Percentiles rank a stretch among this genome's conserved stretches.
Conservation (phyloP, 2,113 vertebrate genomes). For the Tragelaphus strepsiceros region DNA sequence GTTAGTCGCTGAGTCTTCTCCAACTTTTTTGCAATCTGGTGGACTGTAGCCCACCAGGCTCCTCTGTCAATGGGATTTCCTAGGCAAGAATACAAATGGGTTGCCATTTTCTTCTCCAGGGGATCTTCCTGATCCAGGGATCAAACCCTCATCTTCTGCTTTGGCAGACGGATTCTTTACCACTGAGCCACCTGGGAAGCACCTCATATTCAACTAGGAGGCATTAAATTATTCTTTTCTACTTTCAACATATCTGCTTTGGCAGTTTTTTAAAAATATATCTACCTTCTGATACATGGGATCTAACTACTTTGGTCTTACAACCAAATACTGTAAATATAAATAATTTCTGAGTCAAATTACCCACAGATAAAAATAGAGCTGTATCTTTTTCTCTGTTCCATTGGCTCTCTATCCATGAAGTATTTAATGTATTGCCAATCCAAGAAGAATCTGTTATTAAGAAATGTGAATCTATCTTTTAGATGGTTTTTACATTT, state of each 20-base stretch:
- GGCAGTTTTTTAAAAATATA: background rate
- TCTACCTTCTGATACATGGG: background rate
- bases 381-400: background rate
- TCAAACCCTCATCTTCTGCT: background rate
- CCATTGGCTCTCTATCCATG: background rate
- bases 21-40: background rate
- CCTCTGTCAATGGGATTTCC: background rate
- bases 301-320: background rate
- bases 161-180: background rate
- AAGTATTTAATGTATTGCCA: background rate
- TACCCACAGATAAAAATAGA: background rate
- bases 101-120: background rate
- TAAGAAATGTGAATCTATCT: background rate
- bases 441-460: background rate
- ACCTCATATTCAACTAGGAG: background rate
- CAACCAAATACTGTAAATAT: background rate
- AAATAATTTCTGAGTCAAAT: background rate
- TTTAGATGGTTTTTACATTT: background rate
- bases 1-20: accelerated
- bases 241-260: background rate
- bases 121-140: background rate
- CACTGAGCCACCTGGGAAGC: background rate
- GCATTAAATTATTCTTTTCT: background rate
- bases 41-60: background rate
- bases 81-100: background rate